Base-by-base conservation (phyloP, 2,888 invertebrate species). In the Drosophila borealis region DNA sequence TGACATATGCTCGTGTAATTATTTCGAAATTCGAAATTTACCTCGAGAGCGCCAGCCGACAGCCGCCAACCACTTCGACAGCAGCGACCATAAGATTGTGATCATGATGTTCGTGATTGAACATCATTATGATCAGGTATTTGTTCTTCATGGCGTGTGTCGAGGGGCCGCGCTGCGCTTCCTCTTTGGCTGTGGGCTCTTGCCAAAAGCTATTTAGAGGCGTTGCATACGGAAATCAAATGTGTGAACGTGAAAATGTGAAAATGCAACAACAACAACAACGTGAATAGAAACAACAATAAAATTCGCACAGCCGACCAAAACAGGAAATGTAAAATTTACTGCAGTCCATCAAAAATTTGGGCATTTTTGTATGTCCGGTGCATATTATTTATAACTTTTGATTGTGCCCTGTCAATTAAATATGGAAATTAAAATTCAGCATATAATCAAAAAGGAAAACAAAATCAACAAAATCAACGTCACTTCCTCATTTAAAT, bases 401-500 rank as follows among this genome's bases (percentile, higher is more conserved):
- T 62, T 41, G 42, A 46, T 36, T 55, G n/a, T 17, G 55, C 33
- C 63, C 64, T 60, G 88, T 49, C 83, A 80, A 83, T 88, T 88
- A 88, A 82, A 85, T 74, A 77, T 83, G 86, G 66, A 88, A 83
- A 88, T 78, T 39, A 60, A 78, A 54, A 60, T 63, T 74, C 37
- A 60, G 14, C 13, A 46, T 37, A 45, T 14, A 39, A 41, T 25
- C 19, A 49, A 44, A 59, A 48, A 21, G 8, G 21, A 17, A 65
- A 50, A 19, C 21, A 19, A 67, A 41, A 68, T 37, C 17, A 55
- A 60, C 41, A 51, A 60, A 74, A 56, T 64, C 76, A 83, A 55
- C 89, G 88, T 85, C 85, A 85, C 89, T 85, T 85, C 85, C 85
- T 85, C 77, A 87, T 89, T 89, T 87, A 82, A 89, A 84, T 87